Percentiles rank a stretch among this genome's conserved stretches.
Conservation (phyloP, 2,888 invertebrate species). For the Cryptus viduatorius region DNA sequence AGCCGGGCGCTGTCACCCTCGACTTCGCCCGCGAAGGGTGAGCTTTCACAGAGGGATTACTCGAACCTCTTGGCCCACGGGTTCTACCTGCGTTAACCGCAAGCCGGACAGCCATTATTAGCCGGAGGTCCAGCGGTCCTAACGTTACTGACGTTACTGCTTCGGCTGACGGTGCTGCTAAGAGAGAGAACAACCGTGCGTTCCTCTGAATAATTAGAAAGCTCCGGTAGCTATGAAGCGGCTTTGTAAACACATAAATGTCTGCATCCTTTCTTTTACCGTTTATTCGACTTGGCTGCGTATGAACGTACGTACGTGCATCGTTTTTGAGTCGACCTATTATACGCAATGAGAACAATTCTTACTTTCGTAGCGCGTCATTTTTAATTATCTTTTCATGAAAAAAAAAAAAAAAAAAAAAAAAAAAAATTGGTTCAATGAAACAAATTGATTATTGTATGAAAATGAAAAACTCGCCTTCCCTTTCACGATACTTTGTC, state of each 20-base stretch:
- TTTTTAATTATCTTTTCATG: not conserved
- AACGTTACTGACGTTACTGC: slow-evolving; percentile 60
- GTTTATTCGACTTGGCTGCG: slow-evolving; percentile 18
- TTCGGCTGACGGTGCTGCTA: slow-evolving; percentile 57
- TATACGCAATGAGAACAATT: not conserved
- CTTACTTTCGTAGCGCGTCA: not conserved
- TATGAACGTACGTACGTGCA: slow-evolving; percentile 16
- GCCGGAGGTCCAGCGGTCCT: slow-evolving; percentile 70
- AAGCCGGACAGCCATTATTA: slow-evolving; percentile 83
- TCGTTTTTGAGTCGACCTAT: not conserved
- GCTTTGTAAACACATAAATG: slow-evolving; percentile 64
- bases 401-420: too few species aligned
- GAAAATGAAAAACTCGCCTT: too few species aligned
- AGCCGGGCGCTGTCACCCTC: slow-evolving; percentile 78
- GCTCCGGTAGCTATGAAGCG: slow-evolving; percentile 64
- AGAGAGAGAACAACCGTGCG: slow-evolving; percentile 50
- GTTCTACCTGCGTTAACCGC: slow-evolving; percentile 79
- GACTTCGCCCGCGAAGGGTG: slow-evolving; percentile 77
- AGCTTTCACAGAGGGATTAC: slow-evolving; percentile 82
- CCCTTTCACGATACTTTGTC: too few species aligned
- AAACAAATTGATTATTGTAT: too few species aligned
- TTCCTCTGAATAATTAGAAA: slow-evolving; percentile 79
- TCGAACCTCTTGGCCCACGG: slow-evolving; percentile 78
- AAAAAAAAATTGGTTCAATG: too few species aligned
- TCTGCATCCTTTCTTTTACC: slow-evolving; percentile 42